phyloP scores from a whole-genome alignment of 2,113 vertebrate species.

The Onychorhynchus coronatus region DNA sequence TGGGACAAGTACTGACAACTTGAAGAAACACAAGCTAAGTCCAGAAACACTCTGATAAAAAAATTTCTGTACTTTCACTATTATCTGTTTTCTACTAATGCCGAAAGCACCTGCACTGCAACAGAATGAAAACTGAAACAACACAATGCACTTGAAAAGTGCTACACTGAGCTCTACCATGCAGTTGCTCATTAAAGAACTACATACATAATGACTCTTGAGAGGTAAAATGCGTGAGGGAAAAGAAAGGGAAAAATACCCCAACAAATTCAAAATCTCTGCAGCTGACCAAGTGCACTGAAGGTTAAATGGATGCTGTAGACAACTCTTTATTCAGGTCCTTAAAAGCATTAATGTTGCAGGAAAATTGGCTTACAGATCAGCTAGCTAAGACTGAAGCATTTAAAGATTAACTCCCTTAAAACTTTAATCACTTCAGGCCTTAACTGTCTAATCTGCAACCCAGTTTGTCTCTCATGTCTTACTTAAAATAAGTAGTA shows the following conservation, averaged over 20 bases:
- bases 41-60: not conserved
- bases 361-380: conserved; percentile 42
- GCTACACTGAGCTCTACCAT: not conserved
- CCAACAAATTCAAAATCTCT: not conserved
- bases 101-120: not conserved
- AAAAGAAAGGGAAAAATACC: not conserved
- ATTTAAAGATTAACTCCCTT: conserved; percentile 31
- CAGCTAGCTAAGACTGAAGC: conserved; percentile 12
- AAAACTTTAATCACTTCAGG: conserved; percentile 47
- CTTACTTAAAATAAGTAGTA: not conserved
- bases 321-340: not conserved
- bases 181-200: not conserved
- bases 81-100: not conserved
- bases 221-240: not conserved
- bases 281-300: not conserved
- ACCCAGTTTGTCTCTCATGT: not conserved
- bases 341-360: not conserved
- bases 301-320: not conserved
- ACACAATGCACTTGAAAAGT: not conserved
- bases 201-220: not conserved
- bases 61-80: not conserved
- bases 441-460: not conserved
- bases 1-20: not conserved
- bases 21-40: not conserved
- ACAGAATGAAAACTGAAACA: not conserved